Conservation (phyloP, 2,888 invertebrate species). For the Cyclophora albipunctata region DNA sequence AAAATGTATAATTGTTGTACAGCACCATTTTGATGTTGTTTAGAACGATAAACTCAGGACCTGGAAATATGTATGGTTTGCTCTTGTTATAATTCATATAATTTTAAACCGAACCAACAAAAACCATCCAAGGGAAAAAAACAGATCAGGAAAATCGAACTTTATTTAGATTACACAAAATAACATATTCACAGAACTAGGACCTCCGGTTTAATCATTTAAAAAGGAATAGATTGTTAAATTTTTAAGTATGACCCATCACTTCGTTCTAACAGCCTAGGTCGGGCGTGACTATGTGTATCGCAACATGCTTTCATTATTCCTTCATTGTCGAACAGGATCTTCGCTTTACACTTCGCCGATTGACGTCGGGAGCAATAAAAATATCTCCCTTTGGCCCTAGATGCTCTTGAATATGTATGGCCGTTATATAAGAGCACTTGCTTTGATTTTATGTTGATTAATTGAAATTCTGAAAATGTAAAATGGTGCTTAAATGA, state of each 20-base stretch:
- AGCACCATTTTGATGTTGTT: neutral
- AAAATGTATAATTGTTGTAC: constrained; percentile 2
- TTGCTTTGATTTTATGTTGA: neutral
- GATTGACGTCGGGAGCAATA: constrained; percentile 19
- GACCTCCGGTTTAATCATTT: neutral
- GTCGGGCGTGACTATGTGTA: constrained; percentile 28
- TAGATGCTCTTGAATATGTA: neutral
- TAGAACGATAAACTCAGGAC: neutral
- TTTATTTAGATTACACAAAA: too few relatives aligned
- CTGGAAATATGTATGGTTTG: neutral
- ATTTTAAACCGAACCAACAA: too few relatives aligned
- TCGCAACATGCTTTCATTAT: constrained; percentile 10
- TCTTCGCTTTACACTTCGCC: constrained; percentile 22
- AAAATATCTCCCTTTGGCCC: neutral
- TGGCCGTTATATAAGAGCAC: constrained; percentile 1
- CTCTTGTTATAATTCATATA: too few relatives aligned
- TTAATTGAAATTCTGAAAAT: neutral
- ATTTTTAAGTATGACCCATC: too few relatives aligned
- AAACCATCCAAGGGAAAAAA: too few relatives aligned
- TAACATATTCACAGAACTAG: neutral
- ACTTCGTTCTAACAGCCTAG: constrained; percentile 3
- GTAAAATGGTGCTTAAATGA: too few relatives aligned
- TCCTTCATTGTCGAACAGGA: constrained; percentile 20
- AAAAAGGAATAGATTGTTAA: too few relatives aligned
- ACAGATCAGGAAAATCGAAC: too few relatives aligned